Evolutionary conservation across 2,888 invertebrate species (phyloP).

Genomic region (Vanessa cardui): DNA sequence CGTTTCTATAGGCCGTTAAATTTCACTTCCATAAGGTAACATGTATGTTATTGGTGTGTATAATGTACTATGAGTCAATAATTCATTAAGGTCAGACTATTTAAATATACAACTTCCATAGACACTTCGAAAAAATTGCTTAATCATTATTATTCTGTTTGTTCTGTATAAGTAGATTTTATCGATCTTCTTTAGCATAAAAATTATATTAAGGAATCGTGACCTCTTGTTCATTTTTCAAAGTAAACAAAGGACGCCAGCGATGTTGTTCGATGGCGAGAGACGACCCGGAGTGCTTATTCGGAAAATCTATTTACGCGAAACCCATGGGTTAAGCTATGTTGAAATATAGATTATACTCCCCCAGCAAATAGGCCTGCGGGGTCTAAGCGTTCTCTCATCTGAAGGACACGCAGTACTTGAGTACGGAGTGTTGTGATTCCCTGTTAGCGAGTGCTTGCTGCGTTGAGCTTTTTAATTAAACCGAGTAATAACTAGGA

Average conservation of each 20-base stretch:
- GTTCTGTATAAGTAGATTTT: not conserved
- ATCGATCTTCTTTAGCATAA: not conserved
- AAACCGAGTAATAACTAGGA: constrained; percentile 56
- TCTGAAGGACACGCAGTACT: constrained; percentile 55
- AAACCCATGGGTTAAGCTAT: constrained; percentile 27
- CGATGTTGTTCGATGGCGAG: constrained; percentile 17
- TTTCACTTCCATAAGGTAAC: not conserved
- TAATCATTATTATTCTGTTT: not conserved
- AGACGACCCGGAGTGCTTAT: constrained; percentile 16
- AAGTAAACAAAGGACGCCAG: constrained; percentile 9
- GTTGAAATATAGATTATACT: constrained; percentile 46
- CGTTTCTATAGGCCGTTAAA: not conserved
- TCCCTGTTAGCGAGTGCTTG: constrained; percentile 67
- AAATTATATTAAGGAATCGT: not conserved
- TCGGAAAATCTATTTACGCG: constrained; percentile 27
- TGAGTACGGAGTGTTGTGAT: constrained; percentile 60
- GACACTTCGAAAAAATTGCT: not conserved
- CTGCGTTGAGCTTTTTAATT: constrained; percentile 74
- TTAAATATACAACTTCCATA: too few species aligned
- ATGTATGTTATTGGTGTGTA: not conserved
- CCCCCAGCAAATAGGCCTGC: constrained; percentile 55
- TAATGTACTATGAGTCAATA: not conserved
- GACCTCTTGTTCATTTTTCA: constrained; percentile 4
- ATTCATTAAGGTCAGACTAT: too few species aligned
- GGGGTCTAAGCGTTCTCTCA: constrained; percentile 49